Evolutionary conservation across 2,113 vertebrate species (phyloP).

Genomic region (Naja naja): DNA sequence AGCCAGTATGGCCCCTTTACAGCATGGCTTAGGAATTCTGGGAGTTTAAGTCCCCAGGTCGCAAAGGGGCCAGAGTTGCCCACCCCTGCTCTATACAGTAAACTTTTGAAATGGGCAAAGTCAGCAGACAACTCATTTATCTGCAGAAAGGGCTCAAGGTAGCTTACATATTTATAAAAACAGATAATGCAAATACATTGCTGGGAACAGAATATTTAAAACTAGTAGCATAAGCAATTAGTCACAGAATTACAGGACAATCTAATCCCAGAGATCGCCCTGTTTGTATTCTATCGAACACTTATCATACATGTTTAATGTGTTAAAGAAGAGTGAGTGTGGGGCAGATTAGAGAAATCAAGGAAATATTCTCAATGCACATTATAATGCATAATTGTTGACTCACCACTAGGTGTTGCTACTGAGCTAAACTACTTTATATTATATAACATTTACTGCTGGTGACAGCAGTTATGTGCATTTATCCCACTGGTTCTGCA

Average conservation of each 20-base stretch:
- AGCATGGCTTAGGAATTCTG: too few relatives aligned
- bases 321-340: neutral
- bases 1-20: too few relatives aligned
- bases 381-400: conserved; percentile 34
- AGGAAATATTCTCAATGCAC: neutral
- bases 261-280: neutral
- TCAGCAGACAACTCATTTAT: neutral
- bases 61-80: too few relatives aligned
- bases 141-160: neutral
- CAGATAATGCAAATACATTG: neutral
- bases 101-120: neutral
- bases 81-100: neutral
- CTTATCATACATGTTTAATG: neutral
- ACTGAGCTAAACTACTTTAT: neutral
- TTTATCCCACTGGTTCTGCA: neutral
- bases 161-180: neutral
- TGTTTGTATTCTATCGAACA: neutral
- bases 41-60: too few relatives aligned
- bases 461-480: fast-evolving
- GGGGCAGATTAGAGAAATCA: neutral
- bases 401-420: conserved; percentile 63
- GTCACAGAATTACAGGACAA: neutral
- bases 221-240: neutral
- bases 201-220: neutral
- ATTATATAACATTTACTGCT: conserved; percentile 10